A percentile compares a stretch with the other conserved stretches of the same genome.
These are phyloP conservation scores for Helogale parvula DNA, from an alignment of 2,113 vertebrate species.

Conservation along the genomic window DNA sequence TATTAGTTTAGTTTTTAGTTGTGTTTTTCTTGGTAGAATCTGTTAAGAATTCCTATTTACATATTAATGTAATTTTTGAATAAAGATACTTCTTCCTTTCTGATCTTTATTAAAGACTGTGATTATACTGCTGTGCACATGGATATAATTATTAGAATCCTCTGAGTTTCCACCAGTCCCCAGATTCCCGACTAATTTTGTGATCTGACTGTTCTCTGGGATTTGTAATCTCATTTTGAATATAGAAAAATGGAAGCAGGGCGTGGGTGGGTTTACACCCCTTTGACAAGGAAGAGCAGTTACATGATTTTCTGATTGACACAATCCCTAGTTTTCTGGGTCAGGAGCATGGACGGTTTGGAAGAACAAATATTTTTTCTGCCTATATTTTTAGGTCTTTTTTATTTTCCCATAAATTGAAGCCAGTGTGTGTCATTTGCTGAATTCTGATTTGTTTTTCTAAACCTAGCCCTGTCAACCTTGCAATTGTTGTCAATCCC, in stretches of 20 bases:
- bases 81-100: neutral
- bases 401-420: slow-evolving; percentile 44
- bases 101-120: neutral
- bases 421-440: slow-evolving; percentile 28
- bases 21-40: neutral
- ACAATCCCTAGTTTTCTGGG: slow-evolving; percentile 17
- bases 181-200: neutral
- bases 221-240: neutral
- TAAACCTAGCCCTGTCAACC: neutral
- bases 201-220: neutral
- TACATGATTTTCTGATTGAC: slow-evolving; percentile 21
- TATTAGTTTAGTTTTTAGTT: neutral
- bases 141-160: neutral
- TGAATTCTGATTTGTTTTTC: slow-evolving; percentile 47
- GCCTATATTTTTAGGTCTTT: slow-evolving; percentile 8
- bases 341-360: neutral
- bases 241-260: neutral
- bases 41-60: slow-evolving; percentile 1
- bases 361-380: slow-evolving; percentile 35
- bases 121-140: neutral
- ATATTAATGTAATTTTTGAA: neutral
- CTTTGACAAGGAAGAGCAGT: neutral
- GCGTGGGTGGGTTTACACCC: neutral
- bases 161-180: neutral
- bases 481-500: neutral